These are phyloP conservation scores for Neoitamus cyanurus DNA, from an alignment of 2,888 invertebrate genomes.

Conservation along the genomic window DNA sequence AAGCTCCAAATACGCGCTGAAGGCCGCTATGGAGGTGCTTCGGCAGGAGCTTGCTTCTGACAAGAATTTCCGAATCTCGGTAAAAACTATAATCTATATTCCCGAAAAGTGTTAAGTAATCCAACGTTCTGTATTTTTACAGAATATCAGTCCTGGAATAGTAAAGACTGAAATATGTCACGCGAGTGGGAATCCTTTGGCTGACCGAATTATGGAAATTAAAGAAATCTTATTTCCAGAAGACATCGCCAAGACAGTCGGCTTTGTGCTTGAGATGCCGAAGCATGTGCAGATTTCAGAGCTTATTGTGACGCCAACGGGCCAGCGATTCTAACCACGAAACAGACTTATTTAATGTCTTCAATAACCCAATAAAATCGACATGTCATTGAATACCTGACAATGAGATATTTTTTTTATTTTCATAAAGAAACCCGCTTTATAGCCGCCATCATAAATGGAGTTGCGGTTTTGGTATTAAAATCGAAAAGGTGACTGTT, in stretches of 20 bases:
- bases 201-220: constrained; percentile 54
- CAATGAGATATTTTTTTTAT: background rate
- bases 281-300: constrained; percentile 59
- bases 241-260: constrained; percentile 58
- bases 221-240: constrained; percentile 56
- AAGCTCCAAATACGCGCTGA: constrained; percentile 59
- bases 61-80: constrained; percentile 59
- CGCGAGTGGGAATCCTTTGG: constrained; percentile 52
- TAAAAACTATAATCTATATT: constrained; percentile 53
- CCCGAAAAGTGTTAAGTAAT: background rate
- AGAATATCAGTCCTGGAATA: constrained; percentile 61
- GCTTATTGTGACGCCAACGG: constrained; percentile 57
- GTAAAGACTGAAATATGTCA: constrained; percentile 58
- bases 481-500: background rate
- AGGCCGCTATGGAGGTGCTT: constrained; percentile 59
- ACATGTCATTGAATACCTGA: background rate
- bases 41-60: constrained; percentile 58
- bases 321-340: constrained; percentile 56
- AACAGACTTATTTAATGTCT: background rate
- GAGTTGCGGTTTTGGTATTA: background rate
- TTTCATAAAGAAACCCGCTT: background rate
- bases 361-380: background rate
- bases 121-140: constrained; percentile 19
- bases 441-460: background rate
- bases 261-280: constrained; percentile 58